Conservation (phyloP, 2,888 invertebrate genomes). For the Clitarchus hookeri region DNA sequence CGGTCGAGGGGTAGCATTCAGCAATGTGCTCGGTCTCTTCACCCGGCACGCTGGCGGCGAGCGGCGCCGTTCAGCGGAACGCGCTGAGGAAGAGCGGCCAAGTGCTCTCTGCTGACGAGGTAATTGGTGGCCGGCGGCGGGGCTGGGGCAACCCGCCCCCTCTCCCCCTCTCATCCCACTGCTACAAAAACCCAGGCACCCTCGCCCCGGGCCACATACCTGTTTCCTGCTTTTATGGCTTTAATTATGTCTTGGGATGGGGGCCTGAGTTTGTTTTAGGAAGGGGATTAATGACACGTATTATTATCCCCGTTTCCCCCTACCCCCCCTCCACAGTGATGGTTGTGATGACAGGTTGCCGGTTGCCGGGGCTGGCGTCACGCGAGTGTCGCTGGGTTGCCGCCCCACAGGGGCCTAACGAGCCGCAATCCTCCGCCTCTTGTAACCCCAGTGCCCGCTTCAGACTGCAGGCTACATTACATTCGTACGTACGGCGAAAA, state of each 20-base stretch:
- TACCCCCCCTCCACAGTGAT: background rate
- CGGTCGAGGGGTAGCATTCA: too few species aligned
- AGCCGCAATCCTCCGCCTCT: background rate
- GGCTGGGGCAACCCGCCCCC: background rate
- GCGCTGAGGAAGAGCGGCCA: background rate
- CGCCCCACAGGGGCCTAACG: background rate
- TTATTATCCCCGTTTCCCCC: background rate
- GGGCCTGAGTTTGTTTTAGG: slow-evolving; percentile 14
- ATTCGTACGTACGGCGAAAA: too few species aligned
- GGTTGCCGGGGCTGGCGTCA: background rate
- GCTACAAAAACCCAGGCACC: background rate
- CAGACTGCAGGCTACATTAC: too few species aligned
- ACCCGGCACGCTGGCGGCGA: too few species aligned
- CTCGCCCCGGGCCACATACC: background rate
- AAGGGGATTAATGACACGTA: slow-evolving; percentile 14
- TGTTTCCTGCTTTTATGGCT: slow-evolving; percentile 14
- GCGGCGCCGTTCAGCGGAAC: too few species aligned
- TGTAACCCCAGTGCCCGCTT: too few species aligned
- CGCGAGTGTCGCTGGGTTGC: background rate
- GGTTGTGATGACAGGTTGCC: background rate
- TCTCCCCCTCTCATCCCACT: background rate
- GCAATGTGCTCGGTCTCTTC: too few species aligned
- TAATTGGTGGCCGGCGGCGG: slow-evolving; percentile 1
- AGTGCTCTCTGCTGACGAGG: background rate
- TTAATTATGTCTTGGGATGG: background rate